phyloP scores from a whole-genome alignment of 2,113 vertebrate species.

The Acrocephalus kingi region DNA sequence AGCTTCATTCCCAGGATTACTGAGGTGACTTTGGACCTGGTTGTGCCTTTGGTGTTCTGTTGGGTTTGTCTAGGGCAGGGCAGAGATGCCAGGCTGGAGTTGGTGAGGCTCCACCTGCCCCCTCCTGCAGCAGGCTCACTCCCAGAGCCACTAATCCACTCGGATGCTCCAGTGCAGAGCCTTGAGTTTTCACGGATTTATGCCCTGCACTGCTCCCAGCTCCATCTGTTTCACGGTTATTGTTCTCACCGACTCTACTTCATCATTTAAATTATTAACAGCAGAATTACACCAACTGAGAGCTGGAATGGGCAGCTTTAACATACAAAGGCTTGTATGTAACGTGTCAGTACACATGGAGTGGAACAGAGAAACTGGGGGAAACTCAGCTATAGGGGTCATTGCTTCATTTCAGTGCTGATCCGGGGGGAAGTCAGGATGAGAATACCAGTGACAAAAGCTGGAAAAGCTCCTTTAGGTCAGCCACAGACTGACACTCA shows the following conservation, averaged over 20 bases:
- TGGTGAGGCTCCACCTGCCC: neutral
- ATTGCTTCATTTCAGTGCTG: neutral
- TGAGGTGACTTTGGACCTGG: neutral
- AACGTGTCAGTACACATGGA: neutral
- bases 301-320: neutral
- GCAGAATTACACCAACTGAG: constrained; percentile 25
- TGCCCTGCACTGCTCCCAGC: neutral
- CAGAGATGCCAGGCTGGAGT: neutral
- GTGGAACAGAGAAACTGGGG: neutral
- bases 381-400: neutral
- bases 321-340: neutral
- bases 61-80: neutral
- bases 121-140: neutral
- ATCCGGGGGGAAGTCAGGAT: neutral
- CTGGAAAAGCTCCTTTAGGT: neutral
- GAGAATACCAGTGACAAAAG: neutral
- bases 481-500: neutral
- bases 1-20: neutral
- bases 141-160: neutral
- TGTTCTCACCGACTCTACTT: neutral
- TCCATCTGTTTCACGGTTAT: constrained; percentile 31
- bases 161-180: neutral
- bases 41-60: neutral
- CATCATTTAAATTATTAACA: constrained; percentile 71
- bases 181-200: constrained; percentile 12